A percentile compares a stretch with the other conserved stretches of the same genome.
Evolutionary conservation across 2,888 invertebrate genomes (phyloP).

Genomic region (Onthophagus sagittarius): DNA sequence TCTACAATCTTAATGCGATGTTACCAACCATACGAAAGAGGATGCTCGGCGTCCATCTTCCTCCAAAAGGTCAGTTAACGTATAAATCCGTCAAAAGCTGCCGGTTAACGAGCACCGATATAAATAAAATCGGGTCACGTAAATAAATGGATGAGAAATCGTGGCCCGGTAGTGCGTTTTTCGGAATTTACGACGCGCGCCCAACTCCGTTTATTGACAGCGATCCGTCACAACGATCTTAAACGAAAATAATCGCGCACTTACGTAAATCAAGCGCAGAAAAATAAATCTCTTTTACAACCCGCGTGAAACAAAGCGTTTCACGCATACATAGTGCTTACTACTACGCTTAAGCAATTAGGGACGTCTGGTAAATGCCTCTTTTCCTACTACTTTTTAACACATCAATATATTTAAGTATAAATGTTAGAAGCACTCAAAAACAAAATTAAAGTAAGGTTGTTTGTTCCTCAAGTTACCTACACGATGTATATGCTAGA

Average conservation of each 20-base stretch:
- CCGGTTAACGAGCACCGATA: slow-evolving; percentile 7
- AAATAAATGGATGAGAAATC: slow-evolving; percentile 11
- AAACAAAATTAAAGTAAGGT: too few relatives aligned
- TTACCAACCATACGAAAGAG: neutral
- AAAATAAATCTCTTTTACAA: slow-evolving; percentile 8
- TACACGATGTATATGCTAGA: too few relatives aligned
- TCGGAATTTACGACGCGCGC: slow-evolving; percentile 6
- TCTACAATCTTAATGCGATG: neutral
- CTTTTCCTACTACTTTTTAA: too few relatives aligned
- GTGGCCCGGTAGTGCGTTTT: slow-evolving; percentile 1
- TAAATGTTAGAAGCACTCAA: too few relatives aligned
- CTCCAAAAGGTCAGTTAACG: slow-evolving; percentile 11
- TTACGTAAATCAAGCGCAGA: slow-evolving; percentile 11
- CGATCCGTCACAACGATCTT: slow-evolving; percentile 8
- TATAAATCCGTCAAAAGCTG: slow-evolving; percentile 12
- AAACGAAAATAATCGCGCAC: slow-evolving; percentile 12
- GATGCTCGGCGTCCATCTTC: neutral
- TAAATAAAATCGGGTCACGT: slow-evolving; percentile 8
- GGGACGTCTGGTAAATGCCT: neutral
- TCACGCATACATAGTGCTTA: neutral
- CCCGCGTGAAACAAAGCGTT: slow-evolving; percentile 6
- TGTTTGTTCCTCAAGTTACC: too few relatives aligned
- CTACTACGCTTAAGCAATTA: neutral
- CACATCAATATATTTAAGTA: too few relatives aligned
- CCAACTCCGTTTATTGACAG: slow-evolving; percentile 8